Evolutionary conservation across 35 echinoderm and acorn worm species (phyloP).

Genomic region (Strongylocentrotus purpuratus): DNA sequence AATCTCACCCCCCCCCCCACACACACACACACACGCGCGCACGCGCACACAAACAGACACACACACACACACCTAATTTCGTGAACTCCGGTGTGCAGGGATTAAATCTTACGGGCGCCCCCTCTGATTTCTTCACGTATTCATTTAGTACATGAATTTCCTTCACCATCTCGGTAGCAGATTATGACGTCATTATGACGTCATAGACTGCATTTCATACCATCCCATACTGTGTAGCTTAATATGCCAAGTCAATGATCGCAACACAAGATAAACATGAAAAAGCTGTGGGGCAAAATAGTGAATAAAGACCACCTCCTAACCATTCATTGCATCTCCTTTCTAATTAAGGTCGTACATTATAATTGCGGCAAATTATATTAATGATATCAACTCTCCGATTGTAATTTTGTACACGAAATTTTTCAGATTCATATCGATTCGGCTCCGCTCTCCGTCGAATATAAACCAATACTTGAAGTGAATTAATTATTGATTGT

Average conservation of each 20-base stretch:
- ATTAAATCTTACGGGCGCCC: not conserved
- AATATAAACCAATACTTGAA: not conserved
- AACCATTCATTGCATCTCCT: not conserved
- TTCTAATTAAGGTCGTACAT: not conserved
- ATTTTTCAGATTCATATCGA: not conserved
- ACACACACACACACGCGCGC: no score
- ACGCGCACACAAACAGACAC: no score
- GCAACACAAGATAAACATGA: not conserved
- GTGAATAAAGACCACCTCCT: not conserved
- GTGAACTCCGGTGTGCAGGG: not conserved
- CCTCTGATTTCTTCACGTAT: not conserved
- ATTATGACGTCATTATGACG: not conserved
- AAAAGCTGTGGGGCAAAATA: not conserved
- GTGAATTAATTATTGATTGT: not conserved
- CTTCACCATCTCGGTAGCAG: not conserved
- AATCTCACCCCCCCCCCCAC: no score
- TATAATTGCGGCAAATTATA: not conserved
- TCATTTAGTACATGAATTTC: not conserved
- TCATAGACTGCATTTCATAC: not conserved
- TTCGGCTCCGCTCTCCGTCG: not conserved
- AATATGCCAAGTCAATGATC: not conserved
- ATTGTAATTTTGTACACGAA: not conserved
- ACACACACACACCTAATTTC: no score
- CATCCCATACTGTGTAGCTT: not conserved
- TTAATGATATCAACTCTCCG: not conserved